These are phyloP conservation scores for Drosophila incognita DNA, from an alignment of 2,888 invertebrate species.

Conservation along the genomic window DNA sequence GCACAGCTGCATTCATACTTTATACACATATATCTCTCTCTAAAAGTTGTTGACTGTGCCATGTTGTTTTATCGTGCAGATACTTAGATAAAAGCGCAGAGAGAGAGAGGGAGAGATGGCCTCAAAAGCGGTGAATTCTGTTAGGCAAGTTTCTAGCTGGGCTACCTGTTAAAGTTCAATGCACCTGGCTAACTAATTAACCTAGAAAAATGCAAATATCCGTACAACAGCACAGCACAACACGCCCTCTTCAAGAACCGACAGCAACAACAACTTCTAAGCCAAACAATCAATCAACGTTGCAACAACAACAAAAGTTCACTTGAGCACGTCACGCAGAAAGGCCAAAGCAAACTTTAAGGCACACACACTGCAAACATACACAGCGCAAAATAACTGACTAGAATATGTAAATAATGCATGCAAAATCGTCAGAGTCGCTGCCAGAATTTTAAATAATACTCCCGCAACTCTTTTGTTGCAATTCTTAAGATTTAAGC, in stretches of 20 bases:
- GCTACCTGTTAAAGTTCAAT: constrained; percentile 60
- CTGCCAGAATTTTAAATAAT: background rate
- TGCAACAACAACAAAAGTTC: constrained; percentile 57
- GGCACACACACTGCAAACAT: constrained; percentile 17
- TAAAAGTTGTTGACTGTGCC: constrained; percentile 16
- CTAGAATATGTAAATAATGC: background rate
- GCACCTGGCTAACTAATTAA: constrained; percentile 71
- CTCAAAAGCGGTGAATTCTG: constrained; percentile 16
- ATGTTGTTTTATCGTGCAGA: constrained; percentile 9
- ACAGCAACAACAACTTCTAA: constrained; percentile 52
- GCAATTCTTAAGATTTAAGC: background rate
- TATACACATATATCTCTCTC: constrained; percentile 30
- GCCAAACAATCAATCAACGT: constrained; percentile 76
- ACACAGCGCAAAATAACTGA: constrained; percentile 1
- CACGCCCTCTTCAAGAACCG: constrained; percentile 59
- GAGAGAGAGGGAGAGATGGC: constrained; percentile 7
- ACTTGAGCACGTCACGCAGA: constrained; percentile 70
- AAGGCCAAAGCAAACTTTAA: constrained; percentile 45
- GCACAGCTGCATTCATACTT: constrained; percentile 56
- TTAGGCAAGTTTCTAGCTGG: constrained; percentile 1
- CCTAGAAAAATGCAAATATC: constrained; percentile 77
- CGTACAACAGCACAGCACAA: constrained; percentile 38
- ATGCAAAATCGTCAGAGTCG: background rate
- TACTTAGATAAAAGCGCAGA: constrained; percentile 15
- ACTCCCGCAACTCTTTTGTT: background rate